Evolutionary conservation across 1,140 invertebrate genomes (phyloP).

Genomic region (Philopotamus ludificatus): DNA sequence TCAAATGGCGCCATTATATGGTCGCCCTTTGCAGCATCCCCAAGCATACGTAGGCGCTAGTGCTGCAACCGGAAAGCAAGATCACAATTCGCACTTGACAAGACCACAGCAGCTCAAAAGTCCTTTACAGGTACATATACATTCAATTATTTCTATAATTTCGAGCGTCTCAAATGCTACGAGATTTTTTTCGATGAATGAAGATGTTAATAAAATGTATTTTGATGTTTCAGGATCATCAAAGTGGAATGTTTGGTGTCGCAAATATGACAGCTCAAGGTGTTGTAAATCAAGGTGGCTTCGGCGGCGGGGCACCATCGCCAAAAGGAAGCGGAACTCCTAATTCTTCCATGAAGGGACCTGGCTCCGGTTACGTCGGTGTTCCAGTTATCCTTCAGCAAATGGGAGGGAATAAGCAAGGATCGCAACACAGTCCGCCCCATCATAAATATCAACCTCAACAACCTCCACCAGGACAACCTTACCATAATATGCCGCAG

Average conservation of each 20-base stretch:
- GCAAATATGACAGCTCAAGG: background rate
- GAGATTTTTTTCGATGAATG: too few relatives aligned
- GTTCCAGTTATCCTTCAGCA: background rate
- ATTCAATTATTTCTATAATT: too few relatives aligned
- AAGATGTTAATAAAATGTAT: too few relatives aligned
- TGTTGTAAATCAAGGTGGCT: constrained; percentile 4
- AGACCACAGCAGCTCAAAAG: constrained; percentile 39
- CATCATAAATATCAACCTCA: constrained; percentile 51
- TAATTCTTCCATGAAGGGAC: background rate
- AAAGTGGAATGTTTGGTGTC: constrained; percentile 37
- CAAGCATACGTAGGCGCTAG: constrained; percentile 22
- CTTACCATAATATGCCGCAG: constrained; percentile 42
- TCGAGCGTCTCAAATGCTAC: too few relatives aligned
- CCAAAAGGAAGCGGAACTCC: constrained; percentile 17
- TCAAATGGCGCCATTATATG: constrained; percentile 32
- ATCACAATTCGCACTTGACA: constrained; percentile 28
- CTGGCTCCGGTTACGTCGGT: constrained; percentile 1
- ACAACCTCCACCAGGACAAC: constrained; percentile 40
- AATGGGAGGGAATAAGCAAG: constrained; percentile 9
- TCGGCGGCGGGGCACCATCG: constrained; percentile 24
- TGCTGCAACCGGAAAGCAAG: constrained; percentile 22
- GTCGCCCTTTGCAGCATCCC: constrained; percentile 26
- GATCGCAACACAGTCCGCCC: constrained; percentile 48
- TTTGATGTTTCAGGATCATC: constrained; percentile 38
- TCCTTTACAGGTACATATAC: constrained; percentile 38